Conservation (phyloP, 1,140 invertebrate genomes). For the Apis mellifera region DNA sequence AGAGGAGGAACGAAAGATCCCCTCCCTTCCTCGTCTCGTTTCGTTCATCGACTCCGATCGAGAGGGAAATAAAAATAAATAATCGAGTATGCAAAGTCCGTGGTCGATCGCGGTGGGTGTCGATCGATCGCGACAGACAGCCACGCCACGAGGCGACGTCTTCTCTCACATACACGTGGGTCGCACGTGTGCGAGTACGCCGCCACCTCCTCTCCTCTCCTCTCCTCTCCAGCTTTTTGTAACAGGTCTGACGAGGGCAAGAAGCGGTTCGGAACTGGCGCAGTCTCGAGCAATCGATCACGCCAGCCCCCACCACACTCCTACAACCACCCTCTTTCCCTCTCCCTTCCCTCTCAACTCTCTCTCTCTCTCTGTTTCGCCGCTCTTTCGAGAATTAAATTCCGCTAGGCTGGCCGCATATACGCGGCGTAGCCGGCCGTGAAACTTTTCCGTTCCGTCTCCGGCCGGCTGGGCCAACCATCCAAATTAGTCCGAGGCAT, state of each 20-base stretch:
- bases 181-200: constrained; percentile 24
- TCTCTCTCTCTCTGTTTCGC: background rate
- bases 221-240: constrained; percentile 23
- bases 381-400: constrained; percentile 36
- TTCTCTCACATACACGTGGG: constrained; percentile 29
- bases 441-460: constrained; percentile 41
- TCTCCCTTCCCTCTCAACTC: background rate
- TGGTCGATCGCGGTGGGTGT: constrained; percentile 2
- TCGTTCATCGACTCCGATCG: too few relatives aligned
- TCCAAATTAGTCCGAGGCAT: constrained; percentile 24
- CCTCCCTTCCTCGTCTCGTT: too few relatives aligned
- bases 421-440: constrained; percentile 26
- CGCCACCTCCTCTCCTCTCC: background rate
- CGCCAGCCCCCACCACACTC: background rate
- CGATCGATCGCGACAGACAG: constrained; percentile 8
- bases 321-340: background rate
- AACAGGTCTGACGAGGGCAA: constrained; percentile 41
- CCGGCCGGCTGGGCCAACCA: background rate
- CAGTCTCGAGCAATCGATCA: constrained; percentile 46
- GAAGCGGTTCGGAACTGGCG: constrained; percentile 46
- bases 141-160: constrained; percentile 21
- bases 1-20: too few relatives aligned
- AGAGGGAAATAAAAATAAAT: too few relatives aligned
- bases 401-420: constrained; percentile 17
- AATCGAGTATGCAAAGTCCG: too few relatives aligned